Percentiles rank a stretch among this genome's conserved stretches.
These are phyloP conservation scores for Panagrolaimus sp. DNA, from an alignment of 1,140 invertebrate genomes.

Conservation along the genomic window DNA sequence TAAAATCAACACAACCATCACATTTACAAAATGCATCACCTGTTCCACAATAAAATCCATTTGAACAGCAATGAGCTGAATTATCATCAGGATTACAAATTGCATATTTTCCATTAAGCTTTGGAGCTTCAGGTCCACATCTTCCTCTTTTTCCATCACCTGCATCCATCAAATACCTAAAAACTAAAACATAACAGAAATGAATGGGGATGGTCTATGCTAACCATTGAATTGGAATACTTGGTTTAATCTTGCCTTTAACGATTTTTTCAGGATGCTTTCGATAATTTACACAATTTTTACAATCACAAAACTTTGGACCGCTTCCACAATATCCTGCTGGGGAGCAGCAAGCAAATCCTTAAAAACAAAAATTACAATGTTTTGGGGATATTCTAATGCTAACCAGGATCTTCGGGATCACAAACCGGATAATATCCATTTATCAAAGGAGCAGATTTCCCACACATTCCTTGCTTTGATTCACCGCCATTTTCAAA, in stretches of 20 bases:
- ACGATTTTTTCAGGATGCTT: conserved; percentile 31
- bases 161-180: conserved; percentile 43
- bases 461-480: conserved; percentile 41
- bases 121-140: conserved; percentile 42
- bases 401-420: conserved; percentile 36
- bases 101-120: conserved; percentile 35
- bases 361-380: too few species aligned
- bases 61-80: conserved; percentile 28
- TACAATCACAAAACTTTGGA: conserved; percentile 37
- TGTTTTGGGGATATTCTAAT: too few species aligned
- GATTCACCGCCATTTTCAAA: conserved; percentile 46
- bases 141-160: conserved; percentile 39
- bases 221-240: conserved; percentile 28
- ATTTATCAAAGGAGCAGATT: conserved; percentile 28
- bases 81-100: conserved; percentile 40
- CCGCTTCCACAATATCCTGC: conserved; percentile 46
- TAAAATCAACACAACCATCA: conserved; percentile 46
- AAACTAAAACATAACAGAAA: conserved; percentile 27
- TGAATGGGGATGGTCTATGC: too few species aligned
- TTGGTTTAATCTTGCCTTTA: conserved; percentile 38
- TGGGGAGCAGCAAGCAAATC: conserved; percentile 39
- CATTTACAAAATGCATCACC: conserved; percentile 38
- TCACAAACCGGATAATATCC: conserved; percentile 37
- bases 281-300: conserved; percentile 40
- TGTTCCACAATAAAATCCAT: conserved; percentile 31